These are phyloP conservation scores for Decapterus maruadsi DNA, from an alignment of 2,797 vertebrate genomes.

Conservation along the genomic window DNA sequence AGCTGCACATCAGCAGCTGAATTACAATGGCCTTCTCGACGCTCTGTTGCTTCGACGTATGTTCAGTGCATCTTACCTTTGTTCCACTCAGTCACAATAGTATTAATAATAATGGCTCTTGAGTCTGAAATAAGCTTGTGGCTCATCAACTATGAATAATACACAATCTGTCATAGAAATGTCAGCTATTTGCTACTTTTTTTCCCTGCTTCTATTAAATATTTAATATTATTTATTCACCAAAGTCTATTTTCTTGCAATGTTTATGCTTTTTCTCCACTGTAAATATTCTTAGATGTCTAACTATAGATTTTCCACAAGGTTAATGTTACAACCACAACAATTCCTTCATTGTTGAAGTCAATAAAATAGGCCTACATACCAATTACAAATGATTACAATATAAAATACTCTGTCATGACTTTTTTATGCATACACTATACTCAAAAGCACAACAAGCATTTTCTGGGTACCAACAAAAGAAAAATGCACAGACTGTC, in stretches of 20 bases:
- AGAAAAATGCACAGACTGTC: conserved; percentile 44
- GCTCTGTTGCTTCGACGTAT: conserved; percentile 11
- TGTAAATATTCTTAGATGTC: not conserved
- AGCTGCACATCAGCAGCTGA: conserved; percentile 53
- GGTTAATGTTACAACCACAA: not conserved
- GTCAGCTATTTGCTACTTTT: not conserved
- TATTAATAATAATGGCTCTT: not conserved
- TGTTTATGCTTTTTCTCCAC: not conserved
- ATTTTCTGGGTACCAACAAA: conserved; percentile 60
- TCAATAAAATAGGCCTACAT: not conserved
- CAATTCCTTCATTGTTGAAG: conserved; percentile 5
- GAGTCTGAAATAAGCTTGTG: not conserved
- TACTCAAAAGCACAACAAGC: conserved; percentile 33
- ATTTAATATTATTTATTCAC: conserved; percentile 1
- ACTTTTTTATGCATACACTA: conserved; percentile 64
- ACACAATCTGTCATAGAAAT: not conserved
- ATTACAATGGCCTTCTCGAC: conserved; percentile 44
- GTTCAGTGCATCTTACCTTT: conserved; percentile 22
- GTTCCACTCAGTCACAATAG: not conserved
- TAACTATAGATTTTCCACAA: conserved; percentile 1
- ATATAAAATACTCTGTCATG: conserved; percentile 57
- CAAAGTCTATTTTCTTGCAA: not conserved
- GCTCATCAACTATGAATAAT: not conserved
- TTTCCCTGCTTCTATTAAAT: not conserved
- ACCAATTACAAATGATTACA: too few species aligned